Conservation (phyloP, 35 echinoderm and acorn worm genomes). For the Heliocidaris erythrogramma region DNA sequence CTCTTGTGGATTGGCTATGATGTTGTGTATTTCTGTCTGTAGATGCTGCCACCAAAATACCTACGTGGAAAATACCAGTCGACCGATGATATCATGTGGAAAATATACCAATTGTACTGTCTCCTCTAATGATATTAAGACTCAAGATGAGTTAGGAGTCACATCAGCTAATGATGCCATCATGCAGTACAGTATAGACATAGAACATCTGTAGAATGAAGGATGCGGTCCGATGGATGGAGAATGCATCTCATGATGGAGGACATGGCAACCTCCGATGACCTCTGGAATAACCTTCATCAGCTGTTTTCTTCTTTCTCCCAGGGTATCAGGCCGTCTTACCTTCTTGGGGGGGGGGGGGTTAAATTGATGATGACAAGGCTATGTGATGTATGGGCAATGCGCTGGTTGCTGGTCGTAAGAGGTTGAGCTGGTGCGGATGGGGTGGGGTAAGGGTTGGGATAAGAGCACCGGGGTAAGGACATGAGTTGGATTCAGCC, state of each 20-base stretch:
- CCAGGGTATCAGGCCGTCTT: background rate
- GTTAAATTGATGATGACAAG: background rate
- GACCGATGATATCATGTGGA: background rate
- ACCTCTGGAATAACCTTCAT: background rate
- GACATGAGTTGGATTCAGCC: too few relatives aligned
- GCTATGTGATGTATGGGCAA: background rate
- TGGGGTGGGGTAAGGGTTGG: too few relatives aligned
- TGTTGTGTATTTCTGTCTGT: background rate
- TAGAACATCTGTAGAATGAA: background rate
- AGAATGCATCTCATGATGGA: conserved; percentile 3
- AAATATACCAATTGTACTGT: background rate
- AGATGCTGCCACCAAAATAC: background rate
- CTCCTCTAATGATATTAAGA: background rate
- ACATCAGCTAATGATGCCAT: background rate
- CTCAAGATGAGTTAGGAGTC: background rate
- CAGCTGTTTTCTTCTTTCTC: background rate
- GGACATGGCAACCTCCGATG: background rate
- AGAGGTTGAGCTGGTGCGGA: too few relatives aligned
- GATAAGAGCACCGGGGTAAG: too few relatives aligned
- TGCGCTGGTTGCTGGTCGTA: too few relatives aligned
- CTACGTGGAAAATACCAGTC: background rate
- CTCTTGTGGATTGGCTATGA: too few relatives aligned
- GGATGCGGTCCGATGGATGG: background rate
- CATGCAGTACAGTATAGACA: background rate
- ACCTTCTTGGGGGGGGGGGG: background rate